Percentiles rank a stretch among this genome's conserved stretches.
Conservation (phyloP, 2,113 vertebrate species). For the Atherinomorus stipes region DNA sequence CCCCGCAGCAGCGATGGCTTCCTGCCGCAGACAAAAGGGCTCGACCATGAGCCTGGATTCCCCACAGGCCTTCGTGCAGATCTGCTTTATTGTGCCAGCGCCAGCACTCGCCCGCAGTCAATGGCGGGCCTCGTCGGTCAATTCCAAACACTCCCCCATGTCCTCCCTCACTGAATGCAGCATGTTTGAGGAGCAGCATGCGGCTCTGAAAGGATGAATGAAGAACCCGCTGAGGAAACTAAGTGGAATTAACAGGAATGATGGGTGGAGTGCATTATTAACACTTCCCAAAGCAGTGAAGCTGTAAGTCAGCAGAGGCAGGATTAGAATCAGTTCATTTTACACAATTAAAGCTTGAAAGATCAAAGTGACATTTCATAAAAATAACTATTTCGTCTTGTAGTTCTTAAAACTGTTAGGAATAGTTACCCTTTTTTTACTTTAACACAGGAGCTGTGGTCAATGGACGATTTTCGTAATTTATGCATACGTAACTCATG, state of each 20-base stretch:
- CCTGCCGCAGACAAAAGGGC: constrained; percentile 40
- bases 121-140: constrained; percentile 47
- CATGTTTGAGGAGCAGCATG: constrained; percentile 1
- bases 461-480: no score
- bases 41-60: constrained; percentile 36
- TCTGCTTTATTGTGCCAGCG: constrained; percentile 37
- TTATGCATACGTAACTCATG: no score
- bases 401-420: no score
- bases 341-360: no score
- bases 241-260: constrained; percentile 44
- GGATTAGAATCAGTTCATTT: neutral
- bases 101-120: constrained; percentile 28
- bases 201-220: constrained; percentile 11
- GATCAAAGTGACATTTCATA: no score
- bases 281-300: constrained; percentile 19
- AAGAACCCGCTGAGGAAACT: constrained; percentile 14
- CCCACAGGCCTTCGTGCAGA: constrained; percentile 30
- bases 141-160: neutral
- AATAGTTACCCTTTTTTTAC: no score
- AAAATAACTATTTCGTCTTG: no score
- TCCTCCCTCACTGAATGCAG: neutral
- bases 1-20: constrained; percentile 11
- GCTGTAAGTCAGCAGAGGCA: constrained; percentile 20
- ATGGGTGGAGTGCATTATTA: constrained; percentile 17
- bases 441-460: no score